Evolutionary conservation across 2,888 invertebrate genomes (phyloP).

Genomic region (Harpalus rufipes): DNA sequence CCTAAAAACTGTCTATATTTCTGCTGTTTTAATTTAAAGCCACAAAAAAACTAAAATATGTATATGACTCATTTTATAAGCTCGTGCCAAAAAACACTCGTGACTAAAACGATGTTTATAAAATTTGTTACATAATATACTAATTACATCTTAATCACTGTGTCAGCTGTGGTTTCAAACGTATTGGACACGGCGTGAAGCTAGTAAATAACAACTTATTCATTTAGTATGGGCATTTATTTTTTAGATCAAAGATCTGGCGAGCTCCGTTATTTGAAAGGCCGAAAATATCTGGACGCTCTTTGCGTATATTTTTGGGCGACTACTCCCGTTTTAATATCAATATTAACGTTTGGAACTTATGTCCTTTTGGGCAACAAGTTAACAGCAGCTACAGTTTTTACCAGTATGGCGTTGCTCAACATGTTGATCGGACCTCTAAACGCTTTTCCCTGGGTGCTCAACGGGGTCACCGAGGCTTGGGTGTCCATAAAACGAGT

Average conservation of each 20-base stretch:
- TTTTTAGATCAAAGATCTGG: conserved; percentile 81
- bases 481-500: conserved; percentile 96
- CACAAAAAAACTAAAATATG: too few species aligned
- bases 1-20: too few species aligned
- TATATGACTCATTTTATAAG: too few species aligned
- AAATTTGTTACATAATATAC: too few species aligned
- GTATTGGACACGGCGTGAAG: too few species aligned
- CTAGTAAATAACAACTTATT: too few species aligned
- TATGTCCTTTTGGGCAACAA: conserved; percentile 88
- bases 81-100: too few species aligned
- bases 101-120: too few species aligned
- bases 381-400: conserved; percentile 93
- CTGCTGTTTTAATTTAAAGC: too few species aligned
- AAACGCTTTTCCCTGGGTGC: conserved; percentile 99
- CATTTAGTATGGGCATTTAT: too few species aligned
- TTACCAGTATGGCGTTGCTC: conserved; percentile 95
- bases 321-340: conserved; percentile 95
- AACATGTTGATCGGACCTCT: conserved; percentile 97
- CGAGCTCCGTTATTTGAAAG: conserved; percentile 89
- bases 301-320: conserved; percentile 99
- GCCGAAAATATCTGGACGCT: conserved; percentile 97
- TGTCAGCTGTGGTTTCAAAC: too few species aligned
- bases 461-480: conserved; percentile 97
- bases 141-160: too few species aligned
- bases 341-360: conserved; percentile 89